phyloP scores from a whole-genome alignment of 2,113 vertebrate genomes.

The Alligator sinensis region DNA sequence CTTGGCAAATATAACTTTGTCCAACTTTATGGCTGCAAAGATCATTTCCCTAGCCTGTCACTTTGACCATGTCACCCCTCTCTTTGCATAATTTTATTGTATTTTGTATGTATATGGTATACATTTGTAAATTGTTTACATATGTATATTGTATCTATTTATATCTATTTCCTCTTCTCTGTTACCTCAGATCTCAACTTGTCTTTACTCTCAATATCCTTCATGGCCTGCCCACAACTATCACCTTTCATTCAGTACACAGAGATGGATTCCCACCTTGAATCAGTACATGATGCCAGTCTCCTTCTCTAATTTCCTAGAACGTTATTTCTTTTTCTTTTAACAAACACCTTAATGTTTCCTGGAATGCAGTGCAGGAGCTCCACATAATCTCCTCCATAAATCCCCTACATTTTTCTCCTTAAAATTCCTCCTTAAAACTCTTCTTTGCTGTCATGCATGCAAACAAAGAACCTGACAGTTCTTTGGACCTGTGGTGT shows the following conservation, averaged over 20 bases:
- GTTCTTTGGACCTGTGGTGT: not conserved
- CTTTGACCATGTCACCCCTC: not conserved
- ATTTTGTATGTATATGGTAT: too few species aligned
- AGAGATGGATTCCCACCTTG: not conserved
- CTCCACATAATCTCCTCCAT: not conserved
- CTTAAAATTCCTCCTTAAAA: slow-evolving; percentile 2
- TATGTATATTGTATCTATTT: not conserved
- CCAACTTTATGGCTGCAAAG: not conserved
- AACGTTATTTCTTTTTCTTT: not conserved
- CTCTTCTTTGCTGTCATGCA: not conserved
- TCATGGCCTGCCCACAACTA: not conserved
- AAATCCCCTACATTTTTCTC: not conserved
- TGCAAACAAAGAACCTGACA: not conserved
- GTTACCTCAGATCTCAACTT: not conserved
- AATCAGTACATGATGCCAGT: not conserved
- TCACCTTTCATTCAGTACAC: not conserved
- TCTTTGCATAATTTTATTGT: not conserved
- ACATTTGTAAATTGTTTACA: too few species aligned
- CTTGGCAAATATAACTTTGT: not conserved
- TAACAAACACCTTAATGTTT: not conserved
- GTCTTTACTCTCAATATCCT: not conserved
- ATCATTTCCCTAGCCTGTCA: not conserved
- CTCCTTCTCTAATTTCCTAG: too few species aligned
- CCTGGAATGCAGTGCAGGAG: not conserved
- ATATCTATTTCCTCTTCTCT: not conserved